phyloP scores from a whole-genome alignment of 2,888 invertebrate species.

The Troglohyphantes excavatus region DNA sequence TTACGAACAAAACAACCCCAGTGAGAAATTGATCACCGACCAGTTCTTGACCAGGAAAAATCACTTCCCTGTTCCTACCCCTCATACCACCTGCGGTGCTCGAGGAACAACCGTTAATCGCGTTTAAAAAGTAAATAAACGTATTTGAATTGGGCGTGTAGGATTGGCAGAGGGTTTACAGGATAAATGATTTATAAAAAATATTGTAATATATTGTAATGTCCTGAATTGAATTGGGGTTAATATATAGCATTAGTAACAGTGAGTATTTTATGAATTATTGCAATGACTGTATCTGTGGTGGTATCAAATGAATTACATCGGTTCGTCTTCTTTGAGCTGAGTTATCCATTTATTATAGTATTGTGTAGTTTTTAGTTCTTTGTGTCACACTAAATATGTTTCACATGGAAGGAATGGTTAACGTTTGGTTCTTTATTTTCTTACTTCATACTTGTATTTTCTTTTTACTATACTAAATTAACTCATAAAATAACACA shows the following conservation, averaged over 20 bases:
- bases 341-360: too few species aligned
- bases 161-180: not conserved
- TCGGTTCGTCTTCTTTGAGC: too few species aligned
- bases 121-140: not conserved
- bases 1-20: constrained; percentile 9
- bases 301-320: not conserved
- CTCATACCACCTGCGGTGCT: not conserved
- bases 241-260: not conserved
- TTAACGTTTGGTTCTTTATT: too few species aligned
- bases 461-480: too few species aligned
- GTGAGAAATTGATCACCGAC: constrained; percentile 70
- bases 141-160: not conserved
- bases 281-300: not conserved
- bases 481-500: too few species aligned
- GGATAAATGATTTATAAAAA: not conserved
- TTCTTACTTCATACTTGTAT: too few species aligned
- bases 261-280: not conserved
- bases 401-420: too few species aligned
- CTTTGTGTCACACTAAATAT: too few species aligned
- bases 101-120: not conserved
- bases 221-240: not conserved
- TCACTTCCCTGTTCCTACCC: not conserved
- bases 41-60: constrained; percentile 58
- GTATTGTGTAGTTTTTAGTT: too few species aligned
- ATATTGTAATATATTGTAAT: not conserved